Percentiles rank a stretch among this genome's conserved stretches.
Conservation (phyloP, 2,113 vertebrate genomes). For the Brachirus orientalis region DNA sequence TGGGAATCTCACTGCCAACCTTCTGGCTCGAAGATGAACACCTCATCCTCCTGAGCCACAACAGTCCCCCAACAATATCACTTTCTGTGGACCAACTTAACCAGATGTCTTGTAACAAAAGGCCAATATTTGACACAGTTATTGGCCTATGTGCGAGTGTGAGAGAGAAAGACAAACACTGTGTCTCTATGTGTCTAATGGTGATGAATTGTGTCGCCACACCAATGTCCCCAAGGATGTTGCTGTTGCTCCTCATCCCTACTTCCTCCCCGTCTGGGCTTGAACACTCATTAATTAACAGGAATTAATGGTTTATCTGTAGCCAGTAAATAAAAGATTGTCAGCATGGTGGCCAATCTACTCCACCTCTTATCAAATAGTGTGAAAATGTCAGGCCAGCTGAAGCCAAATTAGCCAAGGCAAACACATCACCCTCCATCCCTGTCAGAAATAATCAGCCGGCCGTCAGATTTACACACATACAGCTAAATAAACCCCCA, state of each 20-base stretch:
- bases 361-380: conserved; percentile 73
- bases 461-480: conserved; percentile 63
- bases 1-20: too few relatives aligned
- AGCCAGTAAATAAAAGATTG: conserved; percentile 80
- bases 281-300: conserved; percentile 79
- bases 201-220: conserved; percentile 72
- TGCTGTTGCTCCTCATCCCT: conserved; percentile 43
- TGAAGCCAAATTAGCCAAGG: conserved; percentile 70
- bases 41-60: too few relatives aligned
- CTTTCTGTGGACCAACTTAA: background rate
- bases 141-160: background rate
- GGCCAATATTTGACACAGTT: background rate
- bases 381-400: conserved; percentile 76
- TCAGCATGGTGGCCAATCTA: conserved; percentile 63
- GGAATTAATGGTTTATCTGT: conserved; percentile 80
- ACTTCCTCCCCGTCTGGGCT: conserved; percentile 58
- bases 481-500: background rate
- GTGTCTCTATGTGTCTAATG: conserved; percentile 68
- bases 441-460: conserved; percentile 71
- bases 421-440: conserved; percentile 73
- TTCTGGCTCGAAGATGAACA: too few relatives aligned
- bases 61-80: background rate
- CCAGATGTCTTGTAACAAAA: background rate
- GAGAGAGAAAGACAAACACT: conserved; percentile 7
- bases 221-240: conserved; percentile 63